Evolutionary conservation across 2,888 invertebrate genomes (phyloP).

Genomic region (Neria commutata): DNA sequence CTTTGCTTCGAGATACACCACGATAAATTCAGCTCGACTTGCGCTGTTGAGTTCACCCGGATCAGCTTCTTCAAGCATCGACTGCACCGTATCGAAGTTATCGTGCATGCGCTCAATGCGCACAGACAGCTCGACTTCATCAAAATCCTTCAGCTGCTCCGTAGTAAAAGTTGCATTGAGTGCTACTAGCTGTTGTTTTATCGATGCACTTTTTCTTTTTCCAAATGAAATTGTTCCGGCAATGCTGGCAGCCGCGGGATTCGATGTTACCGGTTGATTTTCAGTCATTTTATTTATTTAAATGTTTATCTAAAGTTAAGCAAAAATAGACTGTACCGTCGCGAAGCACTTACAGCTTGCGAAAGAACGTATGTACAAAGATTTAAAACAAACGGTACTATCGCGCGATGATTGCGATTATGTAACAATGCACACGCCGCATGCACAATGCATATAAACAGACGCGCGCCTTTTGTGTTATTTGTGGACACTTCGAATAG

Average conservation of each 20-base stretch:
- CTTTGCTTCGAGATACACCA: constrained; percentile 21
- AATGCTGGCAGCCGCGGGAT: background rate
- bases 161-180: constrained; percentile 14
- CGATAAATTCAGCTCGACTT: constrained; percentile 8
- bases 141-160: constrained; percentile 14
- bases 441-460: background rate
- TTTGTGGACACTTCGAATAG: background rate
- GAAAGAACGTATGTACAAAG: too few species aligned
- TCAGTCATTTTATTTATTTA: background rate
- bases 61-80: constrained; percentile 10
- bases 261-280: constrained; percentile 4
- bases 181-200: constrained; percentile 13
- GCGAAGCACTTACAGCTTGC: too few species aligned
- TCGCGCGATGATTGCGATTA: too few species aligned
- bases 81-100: constrained; percentile 15
- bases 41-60: constrained; percentile 1
- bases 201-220: constrained; percentile 3
- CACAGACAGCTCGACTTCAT: constrained; percentile 26
- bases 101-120: constrained; percentile 17
- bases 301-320: background rate
- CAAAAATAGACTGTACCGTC: too few species aligned
- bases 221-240: constrained; percentile 1
- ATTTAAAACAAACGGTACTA: background rate
- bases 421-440: background rate
- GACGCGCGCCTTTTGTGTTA: background rate